Conservation (phyloP, 2,888 invertebrate genomes). For the Ophion slaviceki region DNA sequence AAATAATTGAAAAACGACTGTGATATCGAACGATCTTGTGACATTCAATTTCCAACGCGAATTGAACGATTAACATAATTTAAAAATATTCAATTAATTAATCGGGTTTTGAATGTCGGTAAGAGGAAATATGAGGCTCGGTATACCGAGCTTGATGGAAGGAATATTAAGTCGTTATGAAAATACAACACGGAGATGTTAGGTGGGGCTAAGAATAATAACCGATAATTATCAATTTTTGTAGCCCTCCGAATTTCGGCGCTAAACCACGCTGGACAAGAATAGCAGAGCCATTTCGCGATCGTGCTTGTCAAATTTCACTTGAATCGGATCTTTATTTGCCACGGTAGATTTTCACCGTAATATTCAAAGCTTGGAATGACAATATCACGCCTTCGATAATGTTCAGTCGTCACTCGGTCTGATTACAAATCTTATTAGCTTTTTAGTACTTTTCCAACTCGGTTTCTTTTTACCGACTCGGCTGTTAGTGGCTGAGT, state of each 20-base stretch:
- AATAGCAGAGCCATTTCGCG: not conserved
- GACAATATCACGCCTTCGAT: not conserved
- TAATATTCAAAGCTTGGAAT: not conserved
- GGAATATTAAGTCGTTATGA: conserved; percentile 81
- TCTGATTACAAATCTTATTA: not conserved
- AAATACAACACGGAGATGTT: conserved; percentile 67
- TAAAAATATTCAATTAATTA: conserved; percentile 77
- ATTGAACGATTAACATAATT: conserved; percentile 70
- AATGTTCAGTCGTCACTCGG: not conserved
- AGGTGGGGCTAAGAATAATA: conserved; percentile 50
- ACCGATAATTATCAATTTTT: not conserved
- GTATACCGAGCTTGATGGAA: conserved; percentile 65
- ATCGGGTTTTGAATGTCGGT: conserved; percentile 80
- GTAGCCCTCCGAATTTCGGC: not conserved
- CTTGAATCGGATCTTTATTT: not conserved
- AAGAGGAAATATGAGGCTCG: conserved; percentile 71
- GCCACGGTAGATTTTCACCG: not conserved
- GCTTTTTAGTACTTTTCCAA: not conserved
- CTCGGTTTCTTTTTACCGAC: not conserved
- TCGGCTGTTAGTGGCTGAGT: not conserved
- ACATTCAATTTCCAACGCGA: conserved; percentile 82
- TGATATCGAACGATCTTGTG: conserved; percentile 84
- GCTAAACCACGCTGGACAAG: not conserved
- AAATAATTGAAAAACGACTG: conserved; percentile 78
- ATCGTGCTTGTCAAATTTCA: not conserved